Evolutionary conservation across 35 echinoderm and acorn worm species (phyloP), one percentile per base, ranked within the genome.

Genomic region (Hemicentrotus pulcherrimus): DNA sequence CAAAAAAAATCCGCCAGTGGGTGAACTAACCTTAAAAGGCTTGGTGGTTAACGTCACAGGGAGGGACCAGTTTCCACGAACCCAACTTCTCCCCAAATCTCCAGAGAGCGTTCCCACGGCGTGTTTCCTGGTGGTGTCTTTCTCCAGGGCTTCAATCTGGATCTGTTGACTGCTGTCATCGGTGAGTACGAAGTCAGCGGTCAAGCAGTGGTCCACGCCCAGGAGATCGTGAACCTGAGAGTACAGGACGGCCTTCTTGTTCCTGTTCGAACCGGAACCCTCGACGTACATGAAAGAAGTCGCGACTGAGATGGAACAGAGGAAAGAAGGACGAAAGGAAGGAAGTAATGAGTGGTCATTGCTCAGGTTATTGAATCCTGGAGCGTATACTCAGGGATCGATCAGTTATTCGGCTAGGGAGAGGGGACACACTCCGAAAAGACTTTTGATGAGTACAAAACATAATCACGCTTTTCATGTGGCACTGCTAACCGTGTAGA

Each of bases 191-290:
- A 93, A 58, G 47, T 93, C 91, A 58, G 48, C 91, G 30, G 91
- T 93, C 46, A 93, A 31, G 46, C 91, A 93, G 48, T 93, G 91
- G 30, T 32, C 46, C 91, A 93, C 48, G 6, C 91, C 91, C 48
- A 55, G 30, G 11, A 93, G 48, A 47, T 93, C 28, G 91, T 93
- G 46, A 5, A 58, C 18, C 14, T 58, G n/a, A 3, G 91, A 93
- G 91, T 48, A 58, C 1, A 93, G 91, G 15, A 31, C 14, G 46
- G 91, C 45, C 91, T 50, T 4, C 22, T 31, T 93, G 45, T 28
- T 31, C 14, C 0, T 33, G 16, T 4, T 93, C 91, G 4, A 47
- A 13, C 0, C 22, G 2, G 91, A 93, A 31, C 46, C 91, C 48
- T 31, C n/a, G 47, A 58, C 48, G 22, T 93, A 93, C 45, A 93